phyloP scores from a whole-genome alignment of 2,113 vertebrate species.

The Sturnus vulgaris region DNA sequence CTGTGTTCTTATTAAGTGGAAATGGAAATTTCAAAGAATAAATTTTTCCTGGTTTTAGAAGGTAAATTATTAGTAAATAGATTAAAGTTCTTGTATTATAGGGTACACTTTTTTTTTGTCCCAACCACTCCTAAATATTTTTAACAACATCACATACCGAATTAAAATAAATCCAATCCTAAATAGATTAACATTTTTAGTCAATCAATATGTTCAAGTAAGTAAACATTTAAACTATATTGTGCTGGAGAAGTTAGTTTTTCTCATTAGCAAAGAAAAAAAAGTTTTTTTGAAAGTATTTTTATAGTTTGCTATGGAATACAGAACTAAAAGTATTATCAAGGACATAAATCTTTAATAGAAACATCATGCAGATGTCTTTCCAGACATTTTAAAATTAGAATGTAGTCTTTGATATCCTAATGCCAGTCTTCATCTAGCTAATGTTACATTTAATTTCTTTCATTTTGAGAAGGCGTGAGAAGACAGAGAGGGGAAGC shows the following conservation, averaged over 20 bases:
- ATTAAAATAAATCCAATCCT: not conserved
- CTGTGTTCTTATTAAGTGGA: not conserved
- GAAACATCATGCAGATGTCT: not conserved
- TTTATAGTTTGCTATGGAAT: not conserved
- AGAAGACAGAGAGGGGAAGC: not conserved
- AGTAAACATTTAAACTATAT: not conserved
- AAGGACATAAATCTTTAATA: not conserved
- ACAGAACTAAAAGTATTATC: not conserved
- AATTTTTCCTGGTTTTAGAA: not conserved
- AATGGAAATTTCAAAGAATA: not conserved
- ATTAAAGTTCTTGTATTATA: not conserved
- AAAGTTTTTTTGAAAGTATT: not conserved
- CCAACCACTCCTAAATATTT: not conserved
- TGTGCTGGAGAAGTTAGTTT: not conserved
- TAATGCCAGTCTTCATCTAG: not conserved
- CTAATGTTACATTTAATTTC: not conserved
- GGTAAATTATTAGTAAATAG: not conserved
- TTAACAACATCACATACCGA: not conserved
- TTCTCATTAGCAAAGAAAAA: not conserved
- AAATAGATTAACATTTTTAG: not conserved
- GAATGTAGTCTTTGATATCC: not conserved
- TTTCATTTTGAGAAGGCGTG: not conserved
- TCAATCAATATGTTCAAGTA: not conserved
- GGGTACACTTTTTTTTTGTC: not conserved
- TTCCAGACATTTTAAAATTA: not conserved